Conservation (phyloP, 2,797 vertebrate species). For the Austrolebias charrua region DNA sequence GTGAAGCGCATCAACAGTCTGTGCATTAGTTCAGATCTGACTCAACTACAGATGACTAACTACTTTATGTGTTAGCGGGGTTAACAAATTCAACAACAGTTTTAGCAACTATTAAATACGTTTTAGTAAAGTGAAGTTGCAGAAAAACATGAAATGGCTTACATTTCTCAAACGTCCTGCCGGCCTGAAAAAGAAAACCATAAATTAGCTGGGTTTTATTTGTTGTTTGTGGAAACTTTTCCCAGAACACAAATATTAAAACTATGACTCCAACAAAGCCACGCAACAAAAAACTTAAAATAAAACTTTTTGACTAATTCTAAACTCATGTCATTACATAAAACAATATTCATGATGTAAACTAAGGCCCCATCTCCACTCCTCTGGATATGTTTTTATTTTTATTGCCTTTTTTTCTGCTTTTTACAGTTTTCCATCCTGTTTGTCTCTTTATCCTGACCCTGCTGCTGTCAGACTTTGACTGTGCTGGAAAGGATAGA, state of each 20-base stretch:
- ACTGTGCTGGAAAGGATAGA: too few relatives aligned
- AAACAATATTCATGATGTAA: too few relatives aligned
- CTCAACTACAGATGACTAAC: constrained; percentile 7
- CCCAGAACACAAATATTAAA: not conserved
- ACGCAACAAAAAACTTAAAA: not conserved
- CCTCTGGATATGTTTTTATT: too few relatives aligned
- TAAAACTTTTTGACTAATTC: constrained; percentile 1
- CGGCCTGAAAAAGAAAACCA: constrained; percentile 82
- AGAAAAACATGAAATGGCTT: constrained; percentile 76
- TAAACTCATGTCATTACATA: not conserved
- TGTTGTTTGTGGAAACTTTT: not conserved
- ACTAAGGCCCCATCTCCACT: too few relatives aligned
- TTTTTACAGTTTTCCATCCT: too few relatives aligned
- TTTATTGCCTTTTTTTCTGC: too few relatives aligned
- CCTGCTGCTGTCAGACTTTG: too few relatives aligned
- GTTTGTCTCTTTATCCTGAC: too few relatives aligned
- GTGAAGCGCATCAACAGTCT: constrained; percentile 66
- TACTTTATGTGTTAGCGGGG: constrained; percentile 12
- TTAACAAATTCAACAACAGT: constrained; percentile 5
- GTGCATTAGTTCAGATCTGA: constrained; percentile 42
- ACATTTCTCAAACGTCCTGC: constrained; percentile 92
- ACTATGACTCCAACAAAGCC: constrained; percentile 9
- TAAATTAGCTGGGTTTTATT: constrained; percentile 1
- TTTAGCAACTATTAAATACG: constrained; percentile 8
- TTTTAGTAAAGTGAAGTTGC: constrained; percentile 17